These are phyloP conservation scores for Drosophila ananassae DNA, from an alignment of 1,140 invertebrate species.

Conservation along the genomic window DNA sequence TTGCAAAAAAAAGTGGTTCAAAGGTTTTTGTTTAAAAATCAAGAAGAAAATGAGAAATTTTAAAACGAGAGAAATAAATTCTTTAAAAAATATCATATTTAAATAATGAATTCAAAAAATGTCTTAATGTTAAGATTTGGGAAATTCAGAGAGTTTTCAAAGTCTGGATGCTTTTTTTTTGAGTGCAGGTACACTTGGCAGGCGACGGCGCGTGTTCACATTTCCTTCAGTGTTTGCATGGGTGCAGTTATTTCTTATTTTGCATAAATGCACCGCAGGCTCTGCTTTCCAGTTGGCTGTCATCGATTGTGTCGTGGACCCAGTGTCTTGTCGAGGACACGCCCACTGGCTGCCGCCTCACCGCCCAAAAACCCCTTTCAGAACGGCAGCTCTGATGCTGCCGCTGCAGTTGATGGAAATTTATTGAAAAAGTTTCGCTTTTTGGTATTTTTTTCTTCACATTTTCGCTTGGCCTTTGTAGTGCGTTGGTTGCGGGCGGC, in stretches of 20 bases:
- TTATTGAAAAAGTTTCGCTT: constrained; percentile 81
- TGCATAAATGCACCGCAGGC: constrained; percentile 81
- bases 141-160: too few relatives aligned
- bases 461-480: constrained; percentile 66
- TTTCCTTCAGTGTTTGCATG: constrained; percentile 38
- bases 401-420: constrained; percentile 73
- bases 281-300: constrained; percentile 76
- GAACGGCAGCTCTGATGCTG: constrained; percentile 11
- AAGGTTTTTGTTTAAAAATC: background rate
- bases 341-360: constrained; percentile 28
- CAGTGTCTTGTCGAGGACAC: constrained; percentile 67
- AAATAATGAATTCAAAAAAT: too few relatives aligned
- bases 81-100: background rate
- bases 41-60: background rate
- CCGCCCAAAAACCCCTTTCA: background rate
- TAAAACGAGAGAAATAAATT: background rate
- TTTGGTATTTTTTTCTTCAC: constrained; percentile 51
- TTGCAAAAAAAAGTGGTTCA: background rate
- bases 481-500: constrained; percentile 41
- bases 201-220: constrained; percentile 51
- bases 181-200: constrained; percentile 37
- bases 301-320: constrained; percentile 66
- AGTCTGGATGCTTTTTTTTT: background rate
- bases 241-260: constrained; percentile 78
- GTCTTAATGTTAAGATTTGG: too few relatives aligned